phyloP scores from a whole-genome alignment of 2,888 invertebrate genomes.

The Melanophora roralis region DNA sequence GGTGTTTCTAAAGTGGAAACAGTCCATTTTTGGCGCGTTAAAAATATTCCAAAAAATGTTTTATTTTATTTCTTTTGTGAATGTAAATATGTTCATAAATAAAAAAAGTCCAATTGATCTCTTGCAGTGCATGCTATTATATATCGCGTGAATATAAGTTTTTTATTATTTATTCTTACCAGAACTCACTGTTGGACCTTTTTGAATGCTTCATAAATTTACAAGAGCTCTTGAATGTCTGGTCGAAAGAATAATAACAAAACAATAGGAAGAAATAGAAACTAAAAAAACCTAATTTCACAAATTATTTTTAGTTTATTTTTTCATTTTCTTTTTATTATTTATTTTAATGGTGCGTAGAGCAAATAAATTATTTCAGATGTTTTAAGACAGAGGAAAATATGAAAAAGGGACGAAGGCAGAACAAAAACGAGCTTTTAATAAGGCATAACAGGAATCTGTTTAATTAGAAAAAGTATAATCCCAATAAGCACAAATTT shows the following conservation, averaged over 20 bases:
- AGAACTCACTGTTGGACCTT: background rate
- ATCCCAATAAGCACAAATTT: too few relatives aligned
- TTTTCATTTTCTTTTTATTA: background rate
- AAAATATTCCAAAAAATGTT: too few relatives aligned
- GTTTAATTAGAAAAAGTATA: too few relatives aligned
- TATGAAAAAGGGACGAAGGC: background rate
- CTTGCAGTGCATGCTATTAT: background rate
- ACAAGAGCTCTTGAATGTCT: background rate
- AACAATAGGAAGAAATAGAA: background rate
- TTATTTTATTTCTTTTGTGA: too few relatives aligned
- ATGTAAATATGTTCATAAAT: too few relatives aligned
- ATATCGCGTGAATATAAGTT: background rate
- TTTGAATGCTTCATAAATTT: background rate
- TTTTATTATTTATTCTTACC: background rate
- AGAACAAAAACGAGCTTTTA: too few relatives aligned
- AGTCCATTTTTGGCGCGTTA: too few relatives aligned
- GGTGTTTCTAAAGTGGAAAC: too few relatives aligned
- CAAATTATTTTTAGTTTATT: slow-evolving; percentile 17
- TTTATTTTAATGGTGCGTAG: slow-evolving; percentile 48
- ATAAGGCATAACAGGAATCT: too few relatives aligned
- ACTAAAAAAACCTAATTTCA: slow-evolving; percentile 3
- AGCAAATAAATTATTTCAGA: slow-evolving; percentile 41
- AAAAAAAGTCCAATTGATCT: background rate
- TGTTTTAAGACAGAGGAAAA: background rate
- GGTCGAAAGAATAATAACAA: background rate